Conservation (phyloP, 2,797 vertebrate species). For the Peromyscus eremicus region DNA sequence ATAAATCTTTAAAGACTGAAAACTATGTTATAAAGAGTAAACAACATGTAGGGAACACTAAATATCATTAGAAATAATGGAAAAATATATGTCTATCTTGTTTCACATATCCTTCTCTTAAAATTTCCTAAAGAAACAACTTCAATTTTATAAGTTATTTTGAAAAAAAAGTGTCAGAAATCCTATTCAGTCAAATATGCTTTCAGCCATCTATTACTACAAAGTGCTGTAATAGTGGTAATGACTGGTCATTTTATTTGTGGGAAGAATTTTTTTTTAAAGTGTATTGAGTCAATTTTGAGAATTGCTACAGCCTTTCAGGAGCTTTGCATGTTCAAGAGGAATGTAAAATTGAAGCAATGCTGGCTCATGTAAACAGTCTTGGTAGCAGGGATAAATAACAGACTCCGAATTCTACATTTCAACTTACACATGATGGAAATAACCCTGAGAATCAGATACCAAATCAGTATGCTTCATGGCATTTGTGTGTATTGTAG, state of each 20-base stretch:
- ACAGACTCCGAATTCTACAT: neutral
- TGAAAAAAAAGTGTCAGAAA: neutral
- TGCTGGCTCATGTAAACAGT: neutral
- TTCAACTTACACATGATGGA: neutral
- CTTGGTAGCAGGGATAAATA: neutral
- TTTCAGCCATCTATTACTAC: neutral
- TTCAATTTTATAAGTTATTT: neutral
- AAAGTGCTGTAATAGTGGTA: neutral
- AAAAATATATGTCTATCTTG: neutral
- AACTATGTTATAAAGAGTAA: neutral
- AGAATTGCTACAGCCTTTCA: neutral
- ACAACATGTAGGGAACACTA: neutral
- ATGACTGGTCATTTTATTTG: neutral
- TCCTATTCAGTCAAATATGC: neutral
- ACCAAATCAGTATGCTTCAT: neutral
- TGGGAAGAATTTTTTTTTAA: neutral
- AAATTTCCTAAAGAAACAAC: neutral
- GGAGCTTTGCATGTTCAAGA: neutral
- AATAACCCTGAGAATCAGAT: neutral
- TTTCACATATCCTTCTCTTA: neutral
- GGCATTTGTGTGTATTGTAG: neutral
- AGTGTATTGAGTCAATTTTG: slow-evolving; percentile 11
- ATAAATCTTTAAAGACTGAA: neutral
- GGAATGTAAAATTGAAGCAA: neutral
- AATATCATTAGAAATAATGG: neutral